Percentiles rank a stretch among this genome's conserved stretches.
Evolutionary conservation across 2,797 vertebrate genomes (phyloP).

Genomic region (Pseudocheirus occidentalis): DNA sequence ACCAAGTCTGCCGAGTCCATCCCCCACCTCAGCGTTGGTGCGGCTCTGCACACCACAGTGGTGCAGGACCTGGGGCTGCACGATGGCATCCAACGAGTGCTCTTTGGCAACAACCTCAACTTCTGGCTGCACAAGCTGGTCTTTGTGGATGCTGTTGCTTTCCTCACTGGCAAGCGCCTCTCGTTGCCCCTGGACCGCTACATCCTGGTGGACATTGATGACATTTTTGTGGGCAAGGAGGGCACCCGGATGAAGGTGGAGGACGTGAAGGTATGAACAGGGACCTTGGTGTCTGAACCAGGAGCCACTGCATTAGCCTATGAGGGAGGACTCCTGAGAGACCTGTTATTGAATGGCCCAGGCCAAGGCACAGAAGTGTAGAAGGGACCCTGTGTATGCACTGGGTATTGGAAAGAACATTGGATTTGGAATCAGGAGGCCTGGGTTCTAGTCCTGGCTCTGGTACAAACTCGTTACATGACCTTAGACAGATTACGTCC

Average conservation of each 20-base stretch:
- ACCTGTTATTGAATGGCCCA: neutral
- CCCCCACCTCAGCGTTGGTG: slow-evolving; percentile 90
- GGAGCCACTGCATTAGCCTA: fast-evolving
- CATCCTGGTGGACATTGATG: slow-evolving; percentile 96
- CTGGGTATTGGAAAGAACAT: neutral
- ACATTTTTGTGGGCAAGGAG: slow-evolving; percentile 99
- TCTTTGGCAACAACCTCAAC: slow-evolving; percentile 97
- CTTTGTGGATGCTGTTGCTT: slow-evolving; percentile 96
- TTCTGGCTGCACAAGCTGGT: slow-evolving; percentile 99
- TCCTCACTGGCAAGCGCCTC: slow-evolving; percentile 95
- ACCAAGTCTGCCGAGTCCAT: slow-evolving; percentile 94
- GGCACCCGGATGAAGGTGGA: slow-evolving; percentile 98
- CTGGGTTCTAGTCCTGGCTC: neutral
- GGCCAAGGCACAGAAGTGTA: neutral
- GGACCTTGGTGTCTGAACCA: neutral
- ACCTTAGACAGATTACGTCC: neutral
- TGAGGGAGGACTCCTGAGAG: neutral
- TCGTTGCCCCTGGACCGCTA: slow-evolving; percentile 96
- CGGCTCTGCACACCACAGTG: slow-evolving; percentile 94
- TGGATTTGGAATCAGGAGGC: neutral
- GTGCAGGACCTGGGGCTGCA: slow-evolving; percentile 99
- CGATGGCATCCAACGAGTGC: slow-evolving; percentile 96
- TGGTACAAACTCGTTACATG: slow-evolving; percentile 21
- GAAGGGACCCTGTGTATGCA: neutral
- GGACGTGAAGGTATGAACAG: slow-evolving; percentile 92